phyloP scores from a whole-genome alignment of 2,113 vertebrate species.

The Menura novaehollandiae region DNA sequence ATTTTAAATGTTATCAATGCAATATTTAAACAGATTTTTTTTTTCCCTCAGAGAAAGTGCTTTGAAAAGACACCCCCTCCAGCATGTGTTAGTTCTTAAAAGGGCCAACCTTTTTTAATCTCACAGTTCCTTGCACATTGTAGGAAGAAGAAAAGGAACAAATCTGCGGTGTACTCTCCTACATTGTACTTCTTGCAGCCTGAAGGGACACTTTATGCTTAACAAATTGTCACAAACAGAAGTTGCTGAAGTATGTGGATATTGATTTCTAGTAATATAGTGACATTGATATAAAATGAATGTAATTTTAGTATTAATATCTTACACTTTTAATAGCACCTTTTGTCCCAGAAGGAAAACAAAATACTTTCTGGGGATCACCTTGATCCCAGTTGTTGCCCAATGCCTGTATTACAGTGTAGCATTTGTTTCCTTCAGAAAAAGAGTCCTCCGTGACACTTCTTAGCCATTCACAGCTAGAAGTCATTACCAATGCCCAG shows the following conservation, averaged over 20 bases:
- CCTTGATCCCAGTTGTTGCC: not conserved
- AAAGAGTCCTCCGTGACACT: not conserved
- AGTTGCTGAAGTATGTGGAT: not conserved
- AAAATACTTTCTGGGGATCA: not conserved
- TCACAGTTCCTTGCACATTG: not conserved
- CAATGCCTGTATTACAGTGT: accelerated
- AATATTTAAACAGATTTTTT: constrained; percentile 51
- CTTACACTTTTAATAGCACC: not conserved
- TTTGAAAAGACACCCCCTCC: constrained; percentile 6
- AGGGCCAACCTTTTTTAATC: not conserved
- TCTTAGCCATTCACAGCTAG: not conserved
- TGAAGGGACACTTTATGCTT: not conserved
- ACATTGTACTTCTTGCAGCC: not conserved
- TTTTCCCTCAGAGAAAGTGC: not conserved
- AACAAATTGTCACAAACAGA: constrained; percentile 17
- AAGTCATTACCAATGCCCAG: not conserved
- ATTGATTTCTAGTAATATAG: constrained; percentile 29
- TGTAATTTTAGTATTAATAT: constrained; percentile 3
- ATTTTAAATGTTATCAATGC: constrained; percentile 61
- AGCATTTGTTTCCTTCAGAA: not conserved
- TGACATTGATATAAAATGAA: not conserved
- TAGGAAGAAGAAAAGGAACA: not conserved
- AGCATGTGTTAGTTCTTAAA: not conserved
- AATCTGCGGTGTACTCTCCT: not conserved
- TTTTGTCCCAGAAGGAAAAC: not conserved